These are phyloP conservation scores for Sitta europaea DNA, from an alignment of 2,113 vertebrate species.

Conservation along the genomic window DNA sequence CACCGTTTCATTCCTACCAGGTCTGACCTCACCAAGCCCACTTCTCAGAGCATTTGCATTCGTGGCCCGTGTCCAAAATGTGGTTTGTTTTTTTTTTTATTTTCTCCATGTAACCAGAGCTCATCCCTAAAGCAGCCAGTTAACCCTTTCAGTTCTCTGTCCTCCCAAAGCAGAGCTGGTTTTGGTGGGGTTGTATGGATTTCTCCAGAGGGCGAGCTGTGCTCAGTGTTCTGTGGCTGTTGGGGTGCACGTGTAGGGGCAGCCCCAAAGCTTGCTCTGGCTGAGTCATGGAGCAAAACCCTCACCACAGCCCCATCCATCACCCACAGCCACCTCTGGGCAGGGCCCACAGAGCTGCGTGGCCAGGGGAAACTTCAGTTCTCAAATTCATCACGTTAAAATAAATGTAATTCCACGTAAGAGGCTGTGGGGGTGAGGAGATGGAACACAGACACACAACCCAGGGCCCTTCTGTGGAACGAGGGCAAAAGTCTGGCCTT, in stretches of 20 bases:
- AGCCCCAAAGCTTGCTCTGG: not conserved
- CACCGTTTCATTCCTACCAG: not conserved
- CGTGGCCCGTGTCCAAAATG: constrained; percentile 37
- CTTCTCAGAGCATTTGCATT: constrained; percentile 39
- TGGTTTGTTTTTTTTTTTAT: not conserved
- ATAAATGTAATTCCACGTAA: not conserved
- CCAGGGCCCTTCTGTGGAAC: not conserved
- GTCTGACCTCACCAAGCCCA: constrained; percentile 1
- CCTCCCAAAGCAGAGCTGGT: not conserved
- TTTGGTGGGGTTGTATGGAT: not conserved
- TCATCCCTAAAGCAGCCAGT: constrained; percentile 44
- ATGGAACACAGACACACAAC: not conserved
- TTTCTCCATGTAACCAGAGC: constrained; percentile 56
- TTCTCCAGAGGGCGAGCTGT: not conserved
- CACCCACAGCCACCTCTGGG: not conserved
- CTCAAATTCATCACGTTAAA: not conserved
- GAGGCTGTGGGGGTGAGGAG: not conserved
- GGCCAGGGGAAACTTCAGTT: not conserved
- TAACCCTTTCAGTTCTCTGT: constrained; percentile 54
- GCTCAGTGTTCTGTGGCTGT: accelerated
- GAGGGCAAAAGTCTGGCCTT: constrained; percentile 42
- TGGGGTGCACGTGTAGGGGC: accelerated
- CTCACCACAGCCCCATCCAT: not conserved
- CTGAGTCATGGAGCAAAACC: not conserved
- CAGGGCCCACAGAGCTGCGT: not conserved